Percentiles rank a stretch among this genome's conserved stretches.
Evolutionary conservation across 1,140 invertebrate genomes (phyloP).

Genomic region (Parapsyche elsis): DNA sequence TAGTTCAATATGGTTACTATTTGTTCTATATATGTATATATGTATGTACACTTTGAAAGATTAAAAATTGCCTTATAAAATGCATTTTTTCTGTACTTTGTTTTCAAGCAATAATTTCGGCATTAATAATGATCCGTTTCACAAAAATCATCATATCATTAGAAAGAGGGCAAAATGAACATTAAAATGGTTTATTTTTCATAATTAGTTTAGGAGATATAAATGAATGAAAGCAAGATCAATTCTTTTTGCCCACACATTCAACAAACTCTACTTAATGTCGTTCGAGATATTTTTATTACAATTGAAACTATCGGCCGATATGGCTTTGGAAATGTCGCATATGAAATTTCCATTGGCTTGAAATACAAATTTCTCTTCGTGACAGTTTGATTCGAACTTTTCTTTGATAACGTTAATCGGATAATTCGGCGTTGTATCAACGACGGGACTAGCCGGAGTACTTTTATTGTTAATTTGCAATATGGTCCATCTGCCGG

Average conservation of each 20-base stretch:
- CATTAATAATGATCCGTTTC: no score
- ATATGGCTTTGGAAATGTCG: conserved; percentile 41
- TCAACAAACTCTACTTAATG: not conserved
- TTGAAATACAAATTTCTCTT: conserved; percentile 51
- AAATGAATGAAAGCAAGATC: no score
- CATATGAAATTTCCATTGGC: conserved; percentile 37
- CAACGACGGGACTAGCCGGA: conserved; percentile 48
- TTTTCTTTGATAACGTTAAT: conserved; percentile 43
- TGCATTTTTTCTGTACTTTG: no score
- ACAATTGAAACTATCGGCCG: conserved; percentile 57
- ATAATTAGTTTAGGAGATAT: no score
- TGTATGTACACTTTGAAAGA: no score
- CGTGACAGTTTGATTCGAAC: conserved; percentile 47
- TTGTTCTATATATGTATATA: no score
- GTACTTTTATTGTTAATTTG: conserved; percentile 52
- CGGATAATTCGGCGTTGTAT: conserved; percentile 46
- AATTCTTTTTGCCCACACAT: not conserved
- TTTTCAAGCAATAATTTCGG: no score
- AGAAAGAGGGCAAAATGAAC: no score
- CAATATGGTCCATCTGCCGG: conserved; percentile 53
- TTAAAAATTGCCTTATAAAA: no score
- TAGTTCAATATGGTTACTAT: no score
- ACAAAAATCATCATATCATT: no score
- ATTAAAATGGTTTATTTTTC: no score
- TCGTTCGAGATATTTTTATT: conserved; percentile 57